phyloP scores from a whole-genome alignment of 2,113 vertebrate species.

The Campylomormyrus tamandua region DNA sequence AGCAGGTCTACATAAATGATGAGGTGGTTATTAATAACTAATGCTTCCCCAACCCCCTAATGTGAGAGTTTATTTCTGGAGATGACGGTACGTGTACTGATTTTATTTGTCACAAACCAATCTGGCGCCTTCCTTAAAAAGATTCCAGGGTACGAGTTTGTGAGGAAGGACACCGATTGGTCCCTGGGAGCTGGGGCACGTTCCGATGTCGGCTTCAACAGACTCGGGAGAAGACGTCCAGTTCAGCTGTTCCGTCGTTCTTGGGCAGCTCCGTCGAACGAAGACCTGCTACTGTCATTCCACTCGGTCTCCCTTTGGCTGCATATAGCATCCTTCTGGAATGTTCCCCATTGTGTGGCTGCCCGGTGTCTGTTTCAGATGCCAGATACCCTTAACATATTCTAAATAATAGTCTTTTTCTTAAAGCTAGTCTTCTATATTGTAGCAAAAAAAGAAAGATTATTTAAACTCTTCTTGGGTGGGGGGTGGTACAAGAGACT shows the following conservation, averaged over 20 bases:
- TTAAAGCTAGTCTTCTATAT: background rate
- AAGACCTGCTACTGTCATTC: background rate
- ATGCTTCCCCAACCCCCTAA: background rate
- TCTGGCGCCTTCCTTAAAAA: background rate
- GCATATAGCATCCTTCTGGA: background rate
- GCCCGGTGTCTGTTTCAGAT: background rate
- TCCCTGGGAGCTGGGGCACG: background rate
- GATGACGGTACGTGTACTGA: background rate
- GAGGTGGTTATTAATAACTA: slow-evolving; percentile 9
- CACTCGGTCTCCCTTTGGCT: too few species aligned
- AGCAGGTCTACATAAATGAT: background rate
- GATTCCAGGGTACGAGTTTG: background rate
- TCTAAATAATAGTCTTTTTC: background rate
- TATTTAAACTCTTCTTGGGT: background rate
- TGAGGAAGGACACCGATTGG: background rate
- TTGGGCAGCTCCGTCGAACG: background rate
- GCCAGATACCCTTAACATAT: background rate
- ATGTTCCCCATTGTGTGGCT: background rate
- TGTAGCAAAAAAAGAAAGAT: background rate
- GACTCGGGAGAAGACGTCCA: background rate
- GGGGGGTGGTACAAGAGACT: background rate
- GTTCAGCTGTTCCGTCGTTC: background rate
- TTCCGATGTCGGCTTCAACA: background rate
- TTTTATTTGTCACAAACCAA: background rate
- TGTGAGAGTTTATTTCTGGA: background rate